Percentiles rank a stretch among this genome's conserved stretches.
Conservation (phyloP, 2,797 vertebrate genomes). For the Artibeus lituratus region DNA sequence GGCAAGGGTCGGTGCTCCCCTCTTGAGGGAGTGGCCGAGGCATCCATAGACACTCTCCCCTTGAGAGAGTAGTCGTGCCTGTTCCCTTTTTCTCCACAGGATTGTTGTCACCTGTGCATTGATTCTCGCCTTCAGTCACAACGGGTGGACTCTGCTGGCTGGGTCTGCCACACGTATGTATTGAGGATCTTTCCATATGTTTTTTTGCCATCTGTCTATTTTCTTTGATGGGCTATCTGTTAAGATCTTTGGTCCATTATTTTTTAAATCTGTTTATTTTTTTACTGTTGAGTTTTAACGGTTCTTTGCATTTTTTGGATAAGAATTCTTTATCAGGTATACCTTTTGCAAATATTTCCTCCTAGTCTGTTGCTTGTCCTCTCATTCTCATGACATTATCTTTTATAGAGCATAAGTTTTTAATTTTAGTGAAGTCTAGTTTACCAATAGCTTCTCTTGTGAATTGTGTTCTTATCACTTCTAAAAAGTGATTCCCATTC, state of each 20-base stretch:
- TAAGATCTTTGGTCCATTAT: not conserved
- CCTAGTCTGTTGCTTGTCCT: not conserved
- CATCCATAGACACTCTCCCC: too few species aligned
- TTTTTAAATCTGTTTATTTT: not conserved
- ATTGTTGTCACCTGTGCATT: too few species aligned
- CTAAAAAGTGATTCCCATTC: not conserved
- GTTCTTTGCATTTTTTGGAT: not conserved
- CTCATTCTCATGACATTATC: not conserved
- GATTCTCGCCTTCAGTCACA: too few species aligned
- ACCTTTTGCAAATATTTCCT: not conserved
- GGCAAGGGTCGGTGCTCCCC: too few species aligned
- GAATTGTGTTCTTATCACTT: not conserved
- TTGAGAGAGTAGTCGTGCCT: too few species aligned
- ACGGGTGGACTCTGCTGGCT: too few species aligned
- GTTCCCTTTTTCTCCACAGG: too few species aligned
- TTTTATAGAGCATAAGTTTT: not conserved
- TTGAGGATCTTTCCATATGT: not conserved
- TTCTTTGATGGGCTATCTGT: not conserved
- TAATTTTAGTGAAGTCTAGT: not conserved
- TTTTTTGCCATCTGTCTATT: not conserved
- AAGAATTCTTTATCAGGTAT: not conserved
- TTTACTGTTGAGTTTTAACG: not conserved
- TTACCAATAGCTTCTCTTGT: not conserved
- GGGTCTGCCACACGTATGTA: not conserved
- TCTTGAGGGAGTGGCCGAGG: too few species aligned